A percentile compares a stretch with the other conserved stretches of the same genome.
phyloP scores from a whole-genome alignment of 2,797 vertebrate species.

The Rhinogobio ventralis region DNA sequence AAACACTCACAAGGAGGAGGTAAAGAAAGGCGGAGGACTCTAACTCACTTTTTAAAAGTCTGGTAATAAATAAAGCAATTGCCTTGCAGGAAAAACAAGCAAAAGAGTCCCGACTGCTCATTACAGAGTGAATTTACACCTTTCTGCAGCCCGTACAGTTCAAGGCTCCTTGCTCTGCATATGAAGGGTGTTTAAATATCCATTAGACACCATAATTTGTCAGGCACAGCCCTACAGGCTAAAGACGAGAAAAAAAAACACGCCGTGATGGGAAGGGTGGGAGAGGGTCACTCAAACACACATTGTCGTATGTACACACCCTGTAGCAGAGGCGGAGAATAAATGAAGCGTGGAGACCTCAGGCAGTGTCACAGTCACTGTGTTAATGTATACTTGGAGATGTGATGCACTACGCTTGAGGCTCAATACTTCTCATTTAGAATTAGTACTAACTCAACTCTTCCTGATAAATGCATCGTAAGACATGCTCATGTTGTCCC shows the following conservation, averaged over 20 bases:
- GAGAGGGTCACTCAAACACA: constrained; percentile 10
- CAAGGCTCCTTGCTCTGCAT: constrained; percentile 26
- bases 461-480: neutral
- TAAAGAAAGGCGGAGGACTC: neutral
- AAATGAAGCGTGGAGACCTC: neutral
- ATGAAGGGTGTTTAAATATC: constrained; percentile 56
- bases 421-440: neutral
- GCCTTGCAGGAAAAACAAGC: constrained; percentile 25
- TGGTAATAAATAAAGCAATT: constrained; percentile 48
- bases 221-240: constrained; percentile 7
- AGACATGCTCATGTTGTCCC: neutral
- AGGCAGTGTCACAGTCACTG: constrained; percentile 4
- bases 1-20: constrained; percentile 12
- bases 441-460: neutral
- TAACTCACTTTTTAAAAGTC: constrained; percentile 3
- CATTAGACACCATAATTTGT: constrained; percentile 54
- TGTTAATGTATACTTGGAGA: constrained; percentile 17
- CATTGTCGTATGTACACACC: constrained; percentile 30
- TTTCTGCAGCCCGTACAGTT: constrained; percentile 32
- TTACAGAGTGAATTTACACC: constrained; percentile 56
- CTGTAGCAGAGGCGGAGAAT: constrained; percentile 9
- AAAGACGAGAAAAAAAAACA: neutral
- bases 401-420: neutral
- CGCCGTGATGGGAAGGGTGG: neutral
- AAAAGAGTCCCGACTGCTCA: constrained; percentile 12